phyloP scores from a whole-genome alignment of 30 jellyfish, hydroid and myxozoan genomes.

The Catostylus mosaicus region DNA sequence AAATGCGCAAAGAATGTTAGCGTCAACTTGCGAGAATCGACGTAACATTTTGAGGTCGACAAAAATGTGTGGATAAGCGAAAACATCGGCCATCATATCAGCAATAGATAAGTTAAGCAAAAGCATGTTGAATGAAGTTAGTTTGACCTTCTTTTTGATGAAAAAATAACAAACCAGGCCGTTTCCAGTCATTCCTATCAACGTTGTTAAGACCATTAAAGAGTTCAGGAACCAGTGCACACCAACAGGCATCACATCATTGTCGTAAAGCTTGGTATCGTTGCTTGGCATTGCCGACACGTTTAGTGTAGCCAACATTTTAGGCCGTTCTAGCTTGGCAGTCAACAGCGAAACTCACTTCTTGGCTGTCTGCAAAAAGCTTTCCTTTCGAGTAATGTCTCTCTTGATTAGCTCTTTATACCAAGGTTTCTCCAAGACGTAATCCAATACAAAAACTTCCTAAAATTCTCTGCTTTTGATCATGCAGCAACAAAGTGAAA shows the following conservation, averaged over 20 bases:
- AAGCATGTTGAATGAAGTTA: slow-evolving; percentile 46
- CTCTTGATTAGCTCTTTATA: too few relatives aligned
- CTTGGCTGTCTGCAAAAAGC: too few relatives aligned
- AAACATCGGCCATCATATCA: slow-evolving; percentile 52
- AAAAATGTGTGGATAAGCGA: slow-evolving; percentile 60
- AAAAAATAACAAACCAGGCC: slow-evolving; percentile 51
- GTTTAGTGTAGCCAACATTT: background rate
- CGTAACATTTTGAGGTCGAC: slow-evolving; percentile 54
- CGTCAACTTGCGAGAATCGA: slow-evolving; percentile 6
- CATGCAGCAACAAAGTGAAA: too few relatives aligned
- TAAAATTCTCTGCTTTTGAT: too few relatives aligned
- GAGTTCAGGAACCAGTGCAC: slow-evolving; percentile 63
- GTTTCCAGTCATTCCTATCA: slow-evolving; percentile 49
- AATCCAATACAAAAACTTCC: too few relatives aligned
- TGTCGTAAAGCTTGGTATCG: background rate
- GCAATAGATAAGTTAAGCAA: slow-evolving; percentile 52
- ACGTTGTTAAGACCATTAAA: slow-evolving; percentile 32
- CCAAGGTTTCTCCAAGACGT: too few relatives aligned
- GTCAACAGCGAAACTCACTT: too few relatives aligned
- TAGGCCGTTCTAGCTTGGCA: too few relatives aligned
- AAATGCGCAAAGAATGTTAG: slow-evolving; percentile 55
- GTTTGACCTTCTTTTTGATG: slow-evolving; percentile 12
- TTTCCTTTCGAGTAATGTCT: too few relatives aligned
- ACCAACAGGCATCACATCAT: slow-evolving; percentile 50
- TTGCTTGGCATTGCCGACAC: background rate